Base-by-base conservation (phyloP, 2,888 invertebrate genomes). In the Agrotis clavis region DNA sequence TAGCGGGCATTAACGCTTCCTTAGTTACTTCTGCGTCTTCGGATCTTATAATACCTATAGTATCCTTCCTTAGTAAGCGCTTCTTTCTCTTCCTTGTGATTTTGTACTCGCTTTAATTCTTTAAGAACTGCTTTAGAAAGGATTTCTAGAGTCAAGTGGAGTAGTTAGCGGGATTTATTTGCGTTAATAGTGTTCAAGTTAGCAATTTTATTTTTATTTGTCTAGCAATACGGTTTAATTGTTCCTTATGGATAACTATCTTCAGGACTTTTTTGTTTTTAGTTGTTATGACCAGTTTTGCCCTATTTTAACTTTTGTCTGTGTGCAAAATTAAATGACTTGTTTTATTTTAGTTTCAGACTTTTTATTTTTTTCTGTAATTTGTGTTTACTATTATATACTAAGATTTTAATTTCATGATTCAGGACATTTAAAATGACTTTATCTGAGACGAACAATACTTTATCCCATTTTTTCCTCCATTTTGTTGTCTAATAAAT, bases 121-220 rank as follows among this genome's bases (percentile, higher is more conserved):
- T 30, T 66, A 54, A 65, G 45, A 76, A 56, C 64, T 63, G 1
- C 25, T 1, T n/a, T n/a, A 63, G 62, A 77, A 77, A 81, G 51
- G 69, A 77, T 80, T 81, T 70, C 41, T 69, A 50, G 67, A 81
- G 64, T 65, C 62, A 48, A 68, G 71, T 76, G 14, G 53, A 70
- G 78, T 65, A 74, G 59, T 77, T 77, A 67, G n/a, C 18, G 11
- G 57, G 65, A 81, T 81, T 77, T 81, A 81, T 67, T 66, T 59
- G 62, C 54, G 62, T 71, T 81, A 67, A 67, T 81, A 82, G 74
- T 53, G 78, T 71, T 67, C 25, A 70, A 77, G 61, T 78, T 70
- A 59, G 50, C 5, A 67, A 30, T 14, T 50, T 66, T 41, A 9
- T 65, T 77, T 81, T 77, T 71, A 59, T 71, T 66, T 71, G 59